Base-by-base conservation (phyloP, 2,888 invertebrate species). In the Eupithecia subumbrata region DNA sequence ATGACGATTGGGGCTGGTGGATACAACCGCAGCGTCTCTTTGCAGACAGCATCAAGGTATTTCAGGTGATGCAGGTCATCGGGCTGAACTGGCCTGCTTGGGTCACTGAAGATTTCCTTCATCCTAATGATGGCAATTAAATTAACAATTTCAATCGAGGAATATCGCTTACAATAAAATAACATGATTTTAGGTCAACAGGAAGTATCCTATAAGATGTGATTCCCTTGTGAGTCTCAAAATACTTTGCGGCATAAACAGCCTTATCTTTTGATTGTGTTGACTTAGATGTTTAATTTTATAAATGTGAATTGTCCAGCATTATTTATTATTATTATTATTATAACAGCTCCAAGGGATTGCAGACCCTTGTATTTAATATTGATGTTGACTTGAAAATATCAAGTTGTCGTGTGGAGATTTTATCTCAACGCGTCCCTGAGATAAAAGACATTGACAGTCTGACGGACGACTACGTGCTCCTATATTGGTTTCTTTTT, bases 11-110 rank as follows among this genome's bases (percentile, higher is more conserved):
- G 87, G 2, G 82, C 85, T 5, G 86, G 85, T 7, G 87, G 87
- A 43, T 86, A 86, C 12, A 87, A 73, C n/a, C 87, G 73, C 43
- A 86, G 43, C 0, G 85, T 76, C 69, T 88, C 88, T 64, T 5
- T 82, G 67, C 87, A 75, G 0, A 86, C 85, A 8, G 85, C 85
- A 16, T 88, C 88, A 48, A 86, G 64, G 69, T 84, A 87, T 63
- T 82, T 82, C 4, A 88, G 76, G 1, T 63, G 72, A 11, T 77
- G 78, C 5, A 88, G 74, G 68, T 88, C 86, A 30, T 81, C 82
- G 0, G 78, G 77, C 7, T 69, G 67, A 8, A 83, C 43, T 0
- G 82, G 74, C 48, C 82, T 78, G 16, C 79, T 76, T 2, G 83
- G 79, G 43, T 81, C 78, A 3, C 81, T 84, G 11, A 85, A 80